Base-by-base conservation (phyloP, 2,113 vertebrate genomes). In the Genyomyrus donnyi region DNA sequence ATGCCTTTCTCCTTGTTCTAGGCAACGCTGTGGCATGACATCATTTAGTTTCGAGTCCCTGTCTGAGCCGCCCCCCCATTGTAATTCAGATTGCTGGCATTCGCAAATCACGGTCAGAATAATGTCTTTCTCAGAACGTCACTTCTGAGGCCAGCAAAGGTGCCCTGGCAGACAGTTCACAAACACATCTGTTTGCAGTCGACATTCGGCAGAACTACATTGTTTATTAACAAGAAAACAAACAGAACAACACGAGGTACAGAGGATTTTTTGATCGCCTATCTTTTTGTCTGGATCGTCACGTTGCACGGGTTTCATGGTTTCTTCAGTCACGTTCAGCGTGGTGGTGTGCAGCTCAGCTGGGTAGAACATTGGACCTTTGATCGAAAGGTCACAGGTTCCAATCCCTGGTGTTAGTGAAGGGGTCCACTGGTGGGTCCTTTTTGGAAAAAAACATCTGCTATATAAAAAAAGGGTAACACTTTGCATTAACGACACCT, bases 81-180 rank as follows among this genome's bases (percentile, higher is more conserved):
- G 88, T 88, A 80, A 56, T 85, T 85, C 88, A 74, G 90, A 90
- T 21, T 10, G 90, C 83, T 50, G 74, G 92, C 90, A 92, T 91
- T 88, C 74, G 21, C 85, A 90, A 91, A 87, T 87, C 80, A 77
- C 70, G 87, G 83, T 39, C 58, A 21, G 74, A 90, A 52, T 74
- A 83, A 58, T 58, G 24, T 13, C 80, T 52, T 27, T 90, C 42
- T 50, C 39, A 42, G 39, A 42, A 42, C 39, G 21, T 66, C 46
- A 89, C 86, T 91, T 87, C 91, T 88, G 88, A 45, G 89, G 89
- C 27, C 24, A 10, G 1, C 90, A 70, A 83, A 90, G 89, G 62
- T 27, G 21, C 42, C 88, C 92, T 93, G 91, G 92, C 89, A 90
- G 92, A 91, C 84, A 89, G 90, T 89, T 74, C 89, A 11, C 27